Base-by-base conservation (phyloP, 2,888 invertebrate species). In the Antitype chi region DNA sequence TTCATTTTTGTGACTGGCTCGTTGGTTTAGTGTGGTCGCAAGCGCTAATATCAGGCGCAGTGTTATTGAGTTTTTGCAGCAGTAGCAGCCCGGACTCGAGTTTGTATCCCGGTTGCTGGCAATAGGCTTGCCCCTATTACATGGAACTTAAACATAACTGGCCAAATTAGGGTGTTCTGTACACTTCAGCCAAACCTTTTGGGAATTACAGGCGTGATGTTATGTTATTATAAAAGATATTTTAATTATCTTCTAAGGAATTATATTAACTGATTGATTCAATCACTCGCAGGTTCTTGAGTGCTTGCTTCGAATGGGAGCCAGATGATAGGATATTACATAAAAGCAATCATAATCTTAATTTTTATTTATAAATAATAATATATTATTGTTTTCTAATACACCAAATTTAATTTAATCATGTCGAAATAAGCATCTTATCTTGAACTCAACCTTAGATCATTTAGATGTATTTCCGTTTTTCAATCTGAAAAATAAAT, bases 331-430 rank as follows among this genome's bases (percentile, higher is more conserved):
- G 68, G 20, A 53, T 64, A 59, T 67, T 28, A 43, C 47, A 47
- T 67, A 20, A 25, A 32, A 57, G 52, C 47, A 66, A 53, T 5
- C 13, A 28, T 25, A 62, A 57, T 57, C 47, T 53, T 52, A 63
- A 17, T 52, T 20, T 60, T 32, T 49, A 52, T 52, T 52, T 53
- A 20, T 57, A 59, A 76, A 64, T 80, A 55, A 20, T 67, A 62
- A 49, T 28, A 53, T 64, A 49, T 55, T 49, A 53, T 79, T 79
- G 55, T 71, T 68, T 81, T 52, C 17, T 47, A 25, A 67, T 23
- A 72, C 43, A 81, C 79, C 49, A 81, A 62, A 72, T 70, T 62
- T 17, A 47, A 15, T 75, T 25, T 25, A 49, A 55, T 74, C 81
- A 53, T 78, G 80, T 78, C 67, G 23, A 38, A 78, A 76, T 75